Base-by-base conservation (phyloP, 30 jellyfish, hydroid and myxozoan genomes). In the Aurelia coerulea region DNA sequence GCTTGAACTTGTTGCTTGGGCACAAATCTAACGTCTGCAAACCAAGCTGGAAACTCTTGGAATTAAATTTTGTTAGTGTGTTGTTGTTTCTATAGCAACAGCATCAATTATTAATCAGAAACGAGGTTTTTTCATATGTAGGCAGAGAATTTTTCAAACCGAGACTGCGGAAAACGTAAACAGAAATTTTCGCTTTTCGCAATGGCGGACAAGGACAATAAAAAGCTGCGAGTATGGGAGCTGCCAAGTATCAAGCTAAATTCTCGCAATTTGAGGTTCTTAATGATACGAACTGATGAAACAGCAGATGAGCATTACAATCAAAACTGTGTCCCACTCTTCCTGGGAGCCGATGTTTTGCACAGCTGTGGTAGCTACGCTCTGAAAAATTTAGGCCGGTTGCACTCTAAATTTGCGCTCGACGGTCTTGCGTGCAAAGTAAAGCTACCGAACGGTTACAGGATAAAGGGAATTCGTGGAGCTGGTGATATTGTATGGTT, bases 271-370 rank as follows among this genome's bases (percentile, higher is more conserved):
- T 33, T 80, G 50, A 77, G 83, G 31, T 78, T 53, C 39, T 15
- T 80, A 2, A 41, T 13, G 1, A 29, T 80, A 49, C 49, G 39
- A 32, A 49, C 65, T 64, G 6, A 33, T 10, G 12, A 75, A 68
- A 52, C 17, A 1, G 39, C 58, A 16, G 12, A 46, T 18, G 19
- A 19, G 32, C 23, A 35, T 12, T 17, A 29, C 70, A 60, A 14
- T 4, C 37, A 60, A 5, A 60, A 19, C 60, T 29, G 73, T 19
- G 15, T 67, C n/a, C 85, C 89, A 17, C 59, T 88, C 62, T 88
- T 88, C 41, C 67, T 78, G 1, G 96, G 96, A 52, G 91, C 96
- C 3, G 96, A 88, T 70, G 90, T 79, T n/a, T 5, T 69, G 37
- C 56, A 79, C 35, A 62, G 54, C 6, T 88, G 96, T 52, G 93